These are phyloP conservation scores for Pangasianodon gigas DNA, from an alignment of 2,113 vertebrate genomes.

Conservation along the genomic window DNA sequence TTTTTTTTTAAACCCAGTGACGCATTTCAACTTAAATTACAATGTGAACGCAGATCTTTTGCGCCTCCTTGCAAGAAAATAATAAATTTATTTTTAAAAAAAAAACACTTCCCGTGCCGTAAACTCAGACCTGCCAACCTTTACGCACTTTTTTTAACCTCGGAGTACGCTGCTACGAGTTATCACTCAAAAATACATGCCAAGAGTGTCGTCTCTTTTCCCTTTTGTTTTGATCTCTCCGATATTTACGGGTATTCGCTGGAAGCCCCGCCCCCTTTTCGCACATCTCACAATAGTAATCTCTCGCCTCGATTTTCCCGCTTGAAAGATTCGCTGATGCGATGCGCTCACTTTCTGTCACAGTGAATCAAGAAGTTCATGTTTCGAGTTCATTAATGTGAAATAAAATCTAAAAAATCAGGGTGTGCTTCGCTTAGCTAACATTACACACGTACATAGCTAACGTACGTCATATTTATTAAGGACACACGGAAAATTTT, in stretches of 20 bases:
- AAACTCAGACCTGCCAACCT: slow-evolving; percentile 5
- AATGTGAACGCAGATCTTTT: not conserved
- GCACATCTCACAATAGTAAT: not conserved
- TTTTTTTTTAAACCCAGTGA: not conserved
- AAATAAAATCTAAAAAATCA: no score
- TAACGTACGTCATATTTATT: not conserved
- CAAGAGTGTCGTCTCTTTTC: no score
- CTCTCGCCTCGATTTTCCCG: not conserved
- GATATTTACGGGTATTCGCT: not conserved
- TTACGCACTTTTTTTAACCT: not conserved
- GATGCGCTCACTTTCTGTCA: not conserved
- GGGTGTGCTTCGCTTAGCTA: no score
- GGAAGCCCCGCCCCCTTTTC: not conserved
- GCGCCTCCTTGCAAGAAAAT: not conserved
- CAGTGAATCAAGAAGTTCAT: no score
- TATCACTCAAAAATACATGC: not conserved
- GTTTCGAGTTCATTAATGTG: no score
- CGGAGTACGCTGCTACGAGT: not conserved
- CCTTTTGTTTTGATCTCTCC: no score
- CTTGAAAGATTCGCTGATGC: no score
- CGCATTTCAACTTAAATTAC: not conserved
- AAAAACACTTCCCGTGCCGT: not conserved
- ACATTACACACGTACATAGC: no score
- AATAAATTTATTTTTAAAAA: not conserved
- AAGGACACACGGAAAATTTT: no score